These are phyloP conservation scores for Perccottus glenii DNA, from an alignment of 2,113 vertebrate species.

Conservation along the genomic window DNA sequence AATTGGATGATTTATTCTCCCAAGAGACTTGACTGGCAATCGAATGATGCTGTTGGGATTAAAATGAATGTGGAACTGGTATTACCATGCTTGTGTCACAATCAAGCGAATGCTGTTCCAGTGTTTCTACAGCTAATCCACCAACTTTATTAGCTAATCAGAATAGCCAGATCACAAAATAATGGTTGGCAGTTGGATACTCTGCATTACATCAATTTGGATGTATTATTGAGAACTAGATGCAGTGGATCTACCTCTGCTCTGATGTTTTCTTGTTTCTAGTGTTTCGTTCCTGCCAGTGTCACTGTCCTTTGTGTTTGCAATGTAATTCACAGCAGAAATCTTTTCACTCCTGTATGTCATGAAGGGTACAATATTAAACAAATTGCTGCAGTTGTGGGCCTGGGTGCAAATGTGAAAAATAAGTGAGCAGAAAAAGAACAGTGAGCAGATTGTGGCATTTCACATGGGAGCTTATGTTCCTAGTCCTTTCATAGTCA, in stretches of 20 bases:
- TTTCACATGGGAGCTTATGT: constrained; percentile 34
- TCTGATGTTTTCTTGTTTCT: too few species aligned
- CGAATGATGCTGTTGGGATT: constrained; percentile 51
- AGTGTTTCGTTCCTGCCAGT: neutral
- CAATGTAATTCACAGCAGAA: too few species aligned
- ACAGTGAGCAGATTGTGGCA: neutral
- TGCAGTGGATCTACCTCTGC: too few species aligned
- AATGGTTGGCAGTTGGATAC: neutral
- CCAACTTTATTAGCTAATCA: constrained; percentile 29
- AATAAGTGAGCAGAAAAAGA: too few species aligned
- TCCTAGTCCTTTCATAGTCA: constrained; percentile 59
- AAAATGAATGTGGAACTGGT: constrained; percentile 48
- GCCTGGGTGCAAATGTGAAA: neutral
- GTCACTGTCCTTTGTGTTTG: neutral
- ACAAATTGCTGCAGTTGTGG: too few species aligned
- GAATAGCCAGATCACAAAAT: constrained; percentile 20
- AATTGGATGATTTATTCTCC: constrained; percentile 75
- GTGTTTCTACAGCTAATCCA: constrained; percentile 28
- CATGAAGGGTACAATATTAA: too few species aligned
- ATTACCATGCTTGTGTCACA: constrained; percentile 33
- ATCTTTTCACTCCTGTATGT: too few species aligned
- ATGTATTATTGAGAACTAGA: too few species aligned
- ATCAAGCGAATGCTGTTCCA: constrained; percentile 32
- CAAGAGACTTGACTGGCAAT: constrained; percentile 64
- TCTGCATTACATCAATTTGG: too few species aligned